Evolutionary conservation across 2,113 vertebrate genomes (phyloP).

Genomic region (Protobothrops flavoviridis): DNA sequence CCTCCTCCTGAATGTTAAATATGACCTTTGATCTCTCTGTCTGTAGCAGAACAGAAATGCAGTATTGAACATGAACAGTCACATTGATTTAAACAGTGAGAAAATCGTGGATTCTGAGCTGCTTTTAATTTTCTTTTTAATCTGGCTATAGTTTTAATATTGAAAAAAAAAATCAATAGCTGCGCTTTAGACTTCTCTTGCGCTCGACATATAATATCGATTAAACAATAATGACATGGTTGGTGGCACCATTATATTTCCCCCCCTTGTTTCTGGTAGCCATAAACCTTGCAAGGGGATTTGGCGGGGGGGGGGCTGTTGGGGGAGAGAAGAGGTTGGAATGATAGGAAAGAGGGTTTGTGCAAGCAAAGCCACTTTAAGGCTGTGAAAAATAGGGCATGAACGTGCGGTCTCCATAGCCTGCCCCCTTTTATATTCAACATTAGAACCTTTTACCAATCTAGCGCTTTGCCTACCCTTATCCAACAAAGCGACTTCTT

Average conservation of each 20-base stretch:
- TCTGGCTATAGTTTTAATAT: slow-evolving; percentile 56
- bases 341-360: slow-evolving; percentile 57
- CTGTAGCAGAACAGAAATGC: slow-evolving; percentile 75
- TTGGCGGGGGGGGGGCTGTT: neutral
- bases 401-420: slow-evolving; percentile 54
- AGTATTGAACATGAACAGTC: slow-evolving; percentile 72
- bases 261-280: slow-evolving; percentile 60
- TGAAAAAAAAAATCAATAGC: slow-evolving; percentile 63
- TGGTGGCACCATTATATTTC: slow-evolving; percentile 77
- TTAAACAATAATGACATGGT: slow-evolving; percentile 91
- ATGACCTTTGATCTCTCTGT: slow-evolving; percentile 92
- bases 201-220: slow-evolving; percentile 85
- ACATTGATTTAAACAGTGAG: slow-evolving; percentile 62
- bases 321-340: slow-evolving; percentile 33
- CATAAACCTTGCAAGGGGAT: slow-evolving; percentile 63
- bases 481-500: slow-evolving; percentile 72
- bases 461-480: slow-evolving; percentile 49
- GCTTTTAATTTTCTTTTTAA: slow-evolving; percentile 54
- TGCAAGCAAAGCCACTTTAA: slow-evolving; percentile 61
- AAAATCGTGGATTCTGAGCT: slow-evolving; percentile 51
- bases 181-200: slow-evolving; percentile 81
- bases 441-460: slow-evolving; percentile 46
- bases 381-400: slow-evolving; percentile 49
- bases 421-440: slow-evolving; percentile 48
- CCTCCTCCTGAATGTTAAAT: slow-evolving; percentile 82